A percentile compares a stretch with the other conserved stretches of the same genome.
Conservation (phyloP, 2,888 invertebrate genomes). For the Machimus rusticus region DNA sequence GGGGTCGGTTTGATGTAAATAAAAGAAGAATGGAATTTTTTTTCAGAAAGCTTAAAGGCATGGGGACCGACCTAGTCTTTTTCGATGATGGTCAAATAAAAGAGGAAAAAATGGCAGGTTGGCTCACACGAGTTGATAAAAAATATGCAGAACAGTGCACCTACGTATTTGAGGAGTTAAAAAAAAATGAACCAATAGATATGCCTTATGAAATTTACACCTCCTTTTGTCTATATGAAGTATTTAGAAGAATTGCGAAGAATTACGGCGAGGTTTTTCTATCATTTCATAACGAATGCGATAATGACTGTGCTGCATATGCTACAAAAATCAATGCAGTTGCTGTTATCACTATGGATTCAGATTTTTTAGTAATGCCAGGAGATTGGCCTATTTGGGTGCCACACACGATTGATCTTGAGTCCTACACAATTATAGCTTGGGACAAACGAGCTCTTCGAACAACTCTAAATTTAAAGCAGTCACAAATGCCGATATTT, state of each 20-base stretch:
- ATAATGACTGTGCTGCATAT: constrained; percentile 42
- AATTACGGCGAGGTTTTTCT: constrained; percentile 42
- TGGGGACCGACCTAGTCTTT: constrained; percentile 36
- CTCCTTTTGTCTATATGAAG: background rate
- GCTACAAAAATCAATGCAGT: constrained; percentile 31
- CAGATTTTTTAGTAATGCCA: constrained; percentile 46
- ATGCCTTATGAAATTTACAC: background rate
- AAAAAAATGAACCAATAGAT: background rate
- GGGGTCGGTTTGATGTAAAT: constrained; percentile 37
- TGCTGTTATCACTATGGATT: constrained; percentile 42
- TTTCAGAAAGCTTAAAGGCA: constrained; percentile 35
- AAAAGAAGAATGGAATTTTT: background rate
- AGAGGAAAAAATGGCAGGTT: constrained; percentile 18
- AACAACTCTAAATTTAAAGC: constrained; percentile 19
- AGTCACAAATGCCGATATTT: constrained; percentile 46
- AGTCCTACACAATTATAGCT: background rate
- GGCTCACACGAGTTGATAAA: background rate
- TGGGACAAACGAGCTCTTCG: constrained; percentile 40
- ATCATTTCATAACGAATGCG: constrained; percentile 43
- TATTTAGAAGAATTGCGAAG: background rate
- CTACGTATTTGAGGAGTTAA: constrained; percentile 19
- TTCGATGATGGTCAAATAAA: constrained; percentile 45
- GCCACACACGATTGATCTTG: background rate
- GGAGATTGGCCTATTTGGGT: constrained; percentile 44
- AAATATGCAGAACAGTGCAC: constrained; percentile 22